Evolutionary conservation across 2,797 vertebrate species (phyloP).

Genomic region (Eremophila alpestris): DNA sequence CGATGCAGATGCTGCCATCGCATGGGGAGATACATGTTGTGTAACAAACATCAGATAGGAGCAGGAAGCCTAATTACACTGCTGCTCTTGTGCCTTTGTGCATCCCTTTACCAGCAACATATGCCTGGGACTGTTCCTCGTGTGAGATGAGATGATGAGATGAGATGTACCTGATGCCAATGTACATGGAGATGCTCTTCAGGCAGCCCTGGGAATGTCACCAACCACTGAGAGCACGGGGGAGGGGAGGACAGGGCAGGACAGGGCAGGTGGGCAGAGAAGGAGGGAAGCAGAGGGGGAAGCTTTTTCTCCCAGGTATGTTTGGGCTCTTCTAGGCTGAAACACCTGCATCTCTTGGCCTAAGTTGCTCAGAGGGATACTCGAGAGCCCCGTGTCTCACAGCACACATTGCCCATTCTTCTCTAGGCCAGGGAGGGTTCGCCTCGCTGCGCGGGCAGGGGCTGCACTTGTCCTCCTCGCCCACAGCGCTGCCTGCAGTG

Average conservation of each 20-base stretch:
- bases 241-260: background rate
- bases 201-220: background rate
- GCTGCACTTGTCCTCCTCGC: rapidly evolving
- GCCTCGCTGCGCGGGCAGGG: rapidly evolving
- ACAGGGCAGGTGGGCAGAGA: background rate
- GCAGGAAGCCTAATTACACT: background rate
- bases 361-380: background rate
- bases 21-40: background rate
- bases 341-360: background rate
- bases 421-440: rapidly evolving
- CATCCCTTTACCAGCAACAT: background rate
- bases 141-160: background rate
- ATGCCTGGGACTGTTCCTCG: background rate
- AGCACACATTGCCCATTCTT: background rate
- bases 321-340: background rate
- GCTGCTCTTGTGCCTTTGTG: background rate
- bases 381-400: rapidly evolving
- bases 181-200: background rate
- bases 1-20: rapidly evolving
- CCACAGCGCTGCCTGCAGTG: background rate
- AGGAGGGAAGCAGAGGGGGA: background rate
- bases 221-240: background rate
- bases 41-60: background rate
- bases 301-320: background rate
- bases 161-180: background rate